Evolutionary conservation across 2,797 vertebrate species (phyloP), one percentile per base, ranked within the genome.

Genomic region (Arnoldichthys spilopterus): DNA sequence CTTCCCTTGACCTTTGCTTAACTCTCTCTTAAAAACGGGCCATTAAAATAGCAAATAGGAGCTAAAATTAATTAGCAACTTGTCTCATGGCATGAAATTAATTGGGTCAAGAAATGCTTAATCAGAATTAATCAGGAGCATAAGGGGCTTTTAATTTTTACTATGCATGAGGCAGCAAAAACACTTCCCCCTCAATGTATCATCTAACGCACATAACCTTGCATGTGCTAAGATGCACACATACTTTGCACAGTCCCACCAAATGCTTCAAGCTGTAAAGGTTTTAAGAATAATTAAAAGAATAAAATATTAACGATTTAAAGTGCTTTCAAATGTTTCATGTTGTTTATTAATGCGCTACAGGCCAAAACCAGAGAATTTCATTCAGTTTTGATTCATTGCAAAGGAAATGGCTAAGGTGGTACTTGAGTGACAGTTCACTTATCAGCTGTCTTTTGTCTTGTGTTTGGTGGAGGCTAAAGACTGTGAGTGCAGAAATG

Each of bases 11-110:
- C 72, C 77, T 80, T 81, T 64, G 20, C 56, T 71, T 64, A 63
- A 67, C 43, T 54, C 49, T 12, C 9, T 64, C 76, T 80, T 69
- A 43, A 76, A 69, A 77, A 63, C 69, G 18, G 53, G 37, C 47
- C 51, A 70, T 20, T 80, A 68, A 77, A 67, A 68, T 54, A 34
- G 47, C 37, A 74, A 77, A 82, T 40, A 76, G 51, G 6, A 72
- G 47, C 24, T 30, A 47, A 54, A 69, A 32, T 47, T 68, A 72
- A 82, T 75, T 78, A 80, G 37, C 58, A 77, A 43, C 67, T 66
- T 64, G 77, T 76, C 67, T 63, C 2, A 2, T 77, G 61, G 76
- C 73, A 66, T 68, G 7, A 58, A 79, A 76, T 80, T 69, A 76
- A 80, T 72, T 58, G 59, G 22, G 62, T 78, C 58, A 82, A 72